phyloP scores from a whole-genome alignment of 2,797 vertebrate species.

The Gallinago solitaria region DNA sequence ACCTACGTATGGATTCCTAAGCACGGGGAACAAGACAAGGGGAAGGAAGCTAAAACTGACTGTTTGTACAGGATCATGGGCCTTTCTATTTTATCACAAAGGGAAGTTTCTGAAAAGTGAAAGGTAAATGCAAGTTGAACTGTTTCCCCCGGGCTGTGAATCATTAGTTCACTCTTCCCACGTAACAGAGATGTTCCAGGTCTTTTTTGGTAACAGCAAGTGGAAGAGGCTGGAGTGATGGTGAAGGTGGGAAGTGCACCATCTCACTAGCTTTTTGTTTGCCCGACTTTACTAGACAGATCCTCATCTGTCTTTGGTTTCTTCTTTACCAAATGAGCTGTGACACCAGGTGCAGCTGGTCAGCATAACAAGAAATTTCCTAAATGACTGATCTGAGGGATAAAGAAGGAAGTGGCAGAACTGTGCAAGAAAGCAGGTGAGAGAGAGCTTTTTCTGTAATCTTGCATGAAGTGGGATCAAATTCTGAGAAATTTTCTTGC shows the following conservation, averaged over 20 bases:
- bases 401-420: background rate
- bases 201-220: background rate
- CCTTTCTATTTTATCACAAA: background rate
- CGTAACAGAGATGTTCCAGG: background rate
- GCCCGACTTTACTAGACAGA: background rate
- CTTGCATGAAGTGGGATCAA: background rate
- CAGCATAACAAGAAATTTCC: background rate
- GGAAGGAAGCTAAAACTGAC: background rate
- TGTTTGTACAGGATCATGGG: background rate
- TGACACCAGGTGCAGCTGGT: background rate
- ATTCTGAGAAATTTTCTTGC: background rate
- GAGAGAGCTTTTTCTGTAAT: background rate
- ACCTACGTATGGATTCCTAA: background rate
- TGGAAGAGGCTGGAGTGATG: background rate
- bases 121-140: background rate
- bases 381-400: background rate
- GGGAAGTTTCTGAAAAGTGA: background rate
- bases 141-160: rapidly evolving
- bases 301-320: background rate
- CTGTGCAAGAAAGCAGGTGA: background rate
- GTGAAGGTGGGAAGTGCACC: background rate
- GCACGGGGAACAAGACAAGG: background rate
- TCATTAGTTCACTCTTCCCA: background rate
- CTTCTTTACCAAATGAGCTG: background rate
- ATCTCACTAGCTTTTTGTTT: background rate